Evolutionary conservation across 2,888 invertebrate genomes (phyloP).

Genomic region (Lasioglossum pauxillum): DNA sequence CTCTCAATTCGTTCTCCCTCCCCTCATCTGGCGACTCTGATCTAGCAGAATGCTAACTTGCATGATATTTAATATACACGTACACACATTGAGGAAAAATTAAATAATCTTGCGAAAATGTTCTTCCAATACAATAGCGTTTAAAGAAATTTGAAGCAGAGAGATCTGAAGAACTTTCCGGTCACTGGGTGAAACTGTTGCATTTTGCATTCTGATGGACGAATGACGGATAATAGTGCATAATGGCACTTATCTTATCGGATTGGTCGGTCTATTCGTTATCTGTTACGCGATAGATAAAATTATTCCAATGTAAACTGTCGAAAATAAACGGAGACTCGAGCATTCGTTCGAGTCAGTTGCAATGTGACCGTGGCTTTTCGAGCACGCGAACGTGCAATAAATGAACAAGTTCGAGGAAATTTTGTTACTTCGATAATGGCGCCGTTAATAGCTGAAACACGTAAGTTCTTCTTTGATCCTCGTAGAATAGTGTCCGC

Average conservation of each 20-base stretch:
- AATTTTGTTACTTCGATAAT: not conserved
- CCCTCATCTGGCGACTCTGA: no score
- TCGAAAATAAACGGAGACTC: not conserved
- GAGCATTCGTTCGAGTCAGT: not conserved
- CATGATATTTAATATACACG: no score
- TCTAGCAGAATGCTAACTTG: not conserved
- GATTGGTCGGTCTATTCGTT: not conserved
- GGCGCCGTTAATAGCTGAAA: not conserved
- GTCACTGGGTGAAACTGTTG: not conserved
- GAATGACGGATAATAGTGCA: not conserved
- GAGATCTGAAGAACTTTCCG: no score
- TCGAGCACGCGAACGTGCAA: not conserved
- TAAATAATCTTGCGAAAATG: no score
- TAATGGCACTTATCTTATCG: conserved; percentile 43
- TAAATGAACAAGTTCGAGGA: not conserved
- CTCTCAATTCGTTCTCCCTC: no score
- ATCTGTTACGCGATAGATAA: conserved; percentile 28
- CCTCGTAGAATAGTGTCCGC: not conserved
- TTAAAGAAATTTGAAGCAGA: not conserved
- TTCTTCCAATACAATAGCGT: not conserved
- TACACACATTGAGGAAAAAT: no score
- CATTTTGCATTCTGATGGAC: conserved; percentile 7
- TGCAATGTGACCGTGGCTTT: not conserved
- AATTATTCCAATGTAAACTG: not conserved
- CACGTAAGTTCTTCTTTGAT: not conserved